Conservation (phyloP, 2,888 invertebrate genomes). For the Keiferia lycopersicella region DNA sequence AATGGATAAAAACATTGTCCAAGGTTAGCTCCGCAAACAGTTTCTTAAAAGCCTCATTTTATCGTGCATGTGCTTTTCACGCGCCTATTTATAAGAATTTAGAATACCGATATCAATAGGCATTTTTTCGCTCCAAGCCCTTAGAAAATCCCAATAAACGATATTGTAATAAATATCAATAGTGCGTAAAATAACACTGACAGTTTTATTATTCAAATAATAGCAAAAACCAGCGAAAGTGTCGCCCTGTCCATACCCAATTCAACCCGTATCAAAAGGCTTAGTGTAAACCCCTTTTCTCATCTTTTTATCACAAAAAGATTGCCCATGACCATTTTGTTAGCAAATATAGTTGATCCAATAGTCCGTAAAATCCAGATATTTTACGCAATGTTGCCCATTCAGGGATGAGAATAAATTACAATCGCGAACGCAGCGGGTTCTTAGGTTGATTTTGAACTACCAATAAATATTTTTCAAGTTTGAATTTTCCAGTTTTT, state of each 20-base stretch:
- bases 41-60: too few relatives aligned
- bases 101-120: slow-evolving; percentile 15
- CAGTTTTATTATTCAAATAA: slow-evolving; percentile 77
- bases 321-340: slow-evolving; percentile 73
- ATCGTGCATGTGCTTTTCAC: neutral
- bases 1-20: too few relatives aligned
- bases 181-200: slow-evolving; percentile 61
- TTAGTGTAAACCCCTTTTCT: slow-evolving; percentile 75
- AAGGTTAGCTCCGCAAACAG: too few relatives aligned
- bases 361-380: slow-evolving; percentile 43
- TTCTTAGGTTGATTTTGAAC: too few relatives aligned
- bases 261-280: slow-evolving; percentile 79
- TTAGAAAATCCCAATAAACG: slow-evolving; percentile 11
- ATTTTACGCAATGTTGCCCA: slow-evolving; percentile 21
- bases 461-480: too few relatives aligned
- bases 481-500: too few relatives aligned
- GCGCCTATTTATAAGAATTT: too few relatives aligned
- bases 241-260: slow-evolving; percentile 73
- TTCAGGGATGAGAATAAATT: neutral
- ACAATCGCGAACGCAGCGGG: neutral
- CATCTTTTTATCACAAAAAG: slow-evolving; percentile 74
- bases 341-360: slow-evolving; percentile 74
- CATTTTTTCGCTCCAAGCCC: slow-evolving; percentile 20
- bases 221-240: slow-evolving; percentile 72
- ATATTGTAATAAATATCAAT: slow-evolving; percentile 66